These are phyloP conservation scores for Cathartes aura DNA, from an alignment of 2,113 vertebrate genomes.

Conservation along the genomic window DNA sequence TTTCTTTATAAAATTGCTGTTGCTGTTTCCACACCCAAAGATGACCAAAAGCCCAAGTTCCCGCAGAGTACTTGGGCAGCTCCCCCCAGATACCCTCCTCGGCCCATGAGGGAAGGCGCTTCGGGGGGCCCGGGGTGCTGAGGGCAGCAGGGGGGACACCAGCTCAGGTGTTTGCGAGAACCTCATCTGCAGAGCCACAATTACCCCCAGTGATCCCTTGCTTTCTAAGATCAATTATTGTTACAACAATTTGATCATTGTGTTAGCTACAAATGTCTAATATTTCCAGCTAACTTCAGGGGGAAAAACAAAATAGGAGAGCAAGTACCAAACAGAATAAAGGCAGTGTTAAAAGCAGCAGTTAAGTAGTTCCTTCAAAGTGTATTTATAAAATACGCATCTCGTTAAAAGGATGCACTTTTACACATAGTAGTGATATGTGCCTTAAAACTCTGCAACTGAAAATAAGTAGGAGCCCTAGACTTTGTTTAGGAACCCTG, in stretches of 20 bases:
- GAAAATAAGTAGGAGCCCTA: not conserved
- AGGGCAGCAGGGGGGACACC: not conserved
- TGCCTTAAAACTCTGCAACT: not conserved
- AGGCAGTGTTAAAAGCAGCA: not conserved
- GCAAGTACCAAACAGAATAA: not conserved
- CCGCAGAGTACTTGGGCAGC: not conserved
- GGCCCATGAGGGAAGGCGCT: fast-evolving
- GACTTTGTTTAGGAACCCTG: not conserved
- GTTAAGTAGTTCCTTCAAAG: not conserved
- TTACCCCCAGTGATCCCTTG: fast-evolving
- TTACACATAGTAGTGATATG: not conserved
- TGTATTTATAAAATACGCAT: not conserved
- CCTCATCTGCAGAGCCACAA: not conserved
- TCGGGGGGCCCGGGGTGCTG: fast-evolving
- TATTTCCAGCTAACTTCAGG: not conserved
- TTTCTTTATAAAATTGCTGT: slow-evolving; percentile 31
- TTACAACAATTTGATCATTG: not conserved
- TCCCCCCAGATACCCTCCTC: fast-evolving
- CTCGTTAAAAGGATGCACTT: not conserved
- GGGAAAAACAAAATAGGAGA: not conserved
- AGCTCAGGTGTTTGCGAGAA: not conserved
- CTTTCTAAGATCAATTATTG: not conserved
- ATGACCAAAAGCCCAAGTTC: not conserved
- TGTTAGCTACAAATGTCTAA: not conserved
- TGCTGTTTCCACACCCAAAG: not conserved